Conservation (phyloP, 1,140 invertebrate species). For the Hesperophylax magnus region DNA sequence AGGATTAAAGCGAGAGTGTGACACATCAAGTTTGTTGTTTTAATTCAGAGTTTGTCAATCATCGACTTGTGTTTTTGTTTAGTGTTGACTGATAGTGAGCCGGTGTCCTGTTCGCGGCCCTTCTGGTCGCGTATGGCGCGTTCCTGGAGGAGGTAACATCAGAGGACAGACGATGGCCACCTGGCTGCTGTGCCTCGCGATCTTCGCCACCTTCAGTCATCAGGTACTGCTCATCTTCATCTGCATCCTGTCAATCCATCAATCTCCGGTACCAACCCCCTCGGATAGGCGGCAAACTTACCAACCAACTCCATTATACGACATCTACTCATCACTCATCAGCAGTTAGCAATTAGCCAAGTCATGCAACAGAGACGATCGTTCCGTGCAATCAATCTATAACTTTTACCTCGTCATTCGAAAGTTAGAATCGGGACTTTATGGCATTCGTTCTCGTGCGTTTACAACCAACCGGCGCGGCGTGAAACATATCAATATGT, state of each 20-base stretch:
- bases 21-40: conserved; percentile 40
- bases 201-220: conserved; percentile 40
- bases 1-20: conserved; percentile 34
- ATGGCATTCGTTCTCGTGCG: conserved; percentile 23
- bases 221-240: conserved; percentile 28
- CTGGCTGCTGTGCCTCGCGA: conserved; percentile 42
- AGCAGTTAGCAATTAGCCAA: not conserved
- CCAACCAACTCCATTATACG: not conserved
- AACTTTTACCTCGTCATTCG: conserved; percentile 33
- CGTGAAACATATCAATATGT: not conserved
- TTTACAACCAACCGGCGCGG: not conserved
- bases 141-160: conserved; percentile 43
- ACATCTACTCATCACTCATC: not conserved
- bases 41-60: conserved; percentile 38
- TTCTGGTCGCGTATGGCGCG: conserved; percentile 44
- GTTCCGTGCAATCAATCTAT: conserved; percentile 14
- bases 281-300: not conserved
- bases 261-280: not conserved
- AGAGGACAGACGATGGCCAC: conserved; percentile 45
- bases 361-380: conserved; percentile 1
- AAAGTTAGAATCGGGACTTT: conserved; percentile 25
- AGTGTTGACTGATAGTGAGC: conserved; percentile 40
- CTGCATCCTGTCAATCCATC: not conserved
- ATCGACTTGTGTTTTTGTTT: conserved; percentile 46
- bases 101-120: conserved; percentile 34